These are phyloP conservation scores for Grallaria varia DNA, from an alignment of 2,113 vertebrate genomes.

Conservation along the genomic window DNA sequence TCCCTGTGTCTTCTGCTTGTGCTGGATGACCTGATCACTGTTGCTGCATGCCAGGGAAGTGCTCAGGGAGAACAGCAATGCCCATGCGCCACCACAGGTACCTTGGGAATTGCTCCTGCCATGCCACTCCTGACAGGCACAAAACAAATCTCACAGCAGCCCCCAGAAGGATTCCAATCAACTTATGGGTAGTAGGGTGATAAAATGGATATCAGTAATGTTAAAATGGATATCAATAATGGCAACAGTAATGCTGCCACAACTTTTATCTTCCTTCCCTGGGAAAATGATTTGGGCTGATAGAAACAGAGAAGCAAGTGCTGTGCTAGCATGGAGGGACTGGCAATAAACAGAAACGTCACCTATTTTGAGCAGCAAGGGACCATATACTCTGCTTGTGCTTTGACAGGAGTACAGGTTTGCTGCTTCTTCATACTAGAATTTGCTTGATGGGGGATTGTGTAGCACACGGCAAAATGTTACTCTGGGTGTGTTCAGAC, in stretches of 20 bases:
- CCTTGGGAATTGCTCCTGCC: neutral
- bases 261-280: neutral
- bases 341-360: neutral
- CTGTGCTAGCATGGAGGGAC: neutral
- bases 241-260: neutral
- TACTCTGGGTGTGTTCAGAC: neutral
- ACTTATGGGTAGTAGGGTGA: neutral
- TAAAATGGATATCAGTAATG: neutral
- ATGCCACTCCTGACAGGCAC: neutral
- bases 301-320: neutral
- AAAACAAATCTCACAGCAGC: neutral
- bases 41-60: neutral
- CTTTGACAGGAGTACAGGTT: neutral
- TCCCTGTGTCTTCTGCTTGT: fast-evolving
- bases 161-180: neutral
- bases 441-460: neutral
- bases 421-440: neutral
- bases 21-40: neutral
- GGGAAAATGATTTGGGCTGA: neutral
- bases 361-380: neutral
- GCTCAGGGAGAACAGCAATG: fast-evolving
- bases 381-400: neutral
- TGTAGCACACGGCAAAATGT: neutral
- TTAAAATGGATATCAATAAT: neutral
- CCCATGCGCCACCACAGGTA: neutral